Percentiles rank a stretch among this genome's conserved stretches.
phyloP scores from a whole-genome alignment of 2,113 vertebrate species.

The Balaenoptera acutorostrata region DNA sequence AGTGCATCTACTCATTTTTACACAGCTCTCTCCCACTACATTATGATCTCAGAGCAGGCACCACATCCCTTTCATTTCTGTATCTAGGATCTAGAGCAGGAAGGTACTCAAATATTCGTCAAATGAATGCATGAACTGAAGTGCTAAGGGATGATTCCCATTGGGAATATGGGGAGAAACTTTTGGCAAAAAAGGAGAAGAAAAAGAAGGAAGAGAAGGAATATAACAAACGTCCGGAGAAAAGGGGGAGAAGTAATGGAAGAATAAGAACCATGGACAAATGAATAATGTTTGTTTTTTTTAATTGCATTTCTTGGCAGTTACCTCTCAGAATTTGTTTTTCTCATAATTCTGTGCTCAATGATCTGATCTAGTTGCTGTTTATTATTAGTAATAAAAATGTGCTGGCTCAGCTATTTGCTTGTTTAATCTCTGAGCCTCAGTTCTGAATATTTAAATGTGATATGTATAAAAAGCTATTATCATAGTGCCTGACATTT shows the following conservation, averaged over 20 bases:
- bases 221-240: not conserved
- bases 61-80: not conserved
- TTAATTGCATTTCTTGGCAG: not conserved
- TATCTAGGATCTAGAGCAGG: not conserved
- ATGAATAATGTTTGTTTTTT: not conserved
- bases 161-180: not conserved
- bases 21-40: not conserved
- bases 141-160: not conserved
- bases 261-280: not conserved
- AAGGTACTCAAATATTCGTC: not conserved
- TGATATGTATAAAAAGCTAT: not conserved
- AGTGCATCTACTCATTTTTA: not conserved
- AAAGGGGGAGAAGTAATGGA: not conserved
- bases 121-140: not conserved
- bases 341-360: constrained; percentile 21
- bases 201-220: not conserved
- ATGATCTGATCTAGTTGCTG: not conserved
- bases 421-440: not conserved
- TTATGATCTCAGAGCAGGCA: not conserved
- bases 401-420: not conserved
- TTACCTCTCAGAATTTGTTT: not conserved
- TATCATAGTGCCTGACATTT: not conserved
- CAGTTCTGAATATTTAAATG: not conserved
- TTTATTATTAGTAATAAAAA: constrained; percentile 42
- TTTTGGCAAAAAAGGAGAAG: not conserved